phyloP scores from a whole-genome alignment of 2,888 invertebrate species.

The Tipula confusa region DNA sequence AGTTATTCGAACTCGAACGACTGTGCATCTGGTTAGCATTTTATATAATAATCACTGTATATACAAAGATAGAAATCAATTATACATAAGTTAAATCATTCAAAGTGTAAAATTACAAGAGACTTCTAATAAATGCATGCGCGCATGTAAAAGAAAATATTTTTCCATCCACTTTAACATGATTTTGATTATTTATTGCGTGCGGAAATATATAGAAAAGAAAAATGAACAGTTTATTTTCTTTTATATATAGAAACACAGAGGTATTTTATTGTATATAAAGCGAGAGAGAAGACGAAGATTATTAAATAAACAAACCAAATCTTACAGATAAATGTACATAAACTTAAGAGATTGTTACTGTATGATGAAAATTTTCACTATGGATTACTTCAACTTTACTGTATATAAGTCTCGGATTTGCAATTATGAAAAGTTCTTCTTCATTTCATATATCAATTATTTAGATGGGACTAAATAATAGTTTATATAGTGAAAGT shows the following conservation, averaged over 20 bases:
- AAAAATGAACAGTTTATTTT: background rate
- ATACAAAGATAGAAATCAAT: background rate
- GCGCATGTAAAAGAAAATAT: background rate
- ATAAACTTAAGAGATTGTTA: background rate
- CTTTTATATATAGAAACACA: background rate
- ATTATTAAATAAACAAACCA: background rate
- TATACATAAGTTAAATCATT: constrained; percentile 3
- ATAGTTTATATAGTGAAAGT: background rate
- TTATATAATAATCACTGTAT: background rate
- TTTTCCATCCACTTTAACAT: background rate
- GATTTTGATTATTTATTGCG: constrained; percentile 12
- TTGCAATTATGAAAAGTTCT: background rate
- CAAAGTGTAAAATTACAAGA: background rate
- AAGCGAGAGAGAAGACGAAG: background rate
- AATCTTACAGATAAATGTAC: background rate
- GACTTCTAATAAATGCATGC: background rate
- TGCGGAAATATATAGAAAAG: constrained; percentile 16
- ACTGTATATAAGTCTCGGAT: background rate
- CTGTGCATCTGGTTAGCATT: background rate
- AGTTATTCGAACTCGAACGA: background rate
- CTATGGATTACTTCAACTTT: background rate
- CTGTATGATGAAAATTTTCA: background rate
- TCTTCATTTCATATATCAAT: background rate
- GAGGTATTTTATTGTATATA: background rate
- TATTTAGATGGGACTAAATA: background rate